Evolutionary conservation across 2,888 invertebrate genomes (phyloP).

Genomic region (Tenthredo livida): DNA sequence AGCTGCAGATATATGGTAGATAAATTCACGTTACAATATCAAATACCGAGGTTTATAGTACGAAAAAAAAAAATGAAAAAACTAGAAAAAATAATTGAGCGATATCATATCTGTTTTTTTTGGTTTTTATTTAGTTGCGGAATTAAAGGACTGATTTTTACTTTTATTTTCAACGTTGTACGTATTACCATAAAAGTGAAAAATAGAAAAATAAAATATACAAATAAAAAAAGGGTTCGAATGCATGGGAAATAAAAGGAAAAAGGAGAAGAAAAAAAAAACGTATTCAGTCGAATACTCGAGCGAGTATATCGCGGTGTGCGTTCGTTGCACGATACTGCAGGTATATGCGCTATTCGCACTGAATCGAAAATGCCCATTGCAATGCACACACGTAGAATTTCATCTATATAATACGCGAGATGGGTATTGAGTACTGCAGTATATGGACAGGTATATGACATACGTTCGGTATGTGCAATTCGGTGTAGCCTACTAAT

Average conservation of each 20-base stretch:
- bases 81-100: too few relatives aligned
- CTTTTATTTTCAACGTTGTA: not conserved
- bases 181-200: not conserved
- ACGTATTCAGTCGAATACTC: not conserved
- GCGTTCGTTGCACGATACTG: not conserved
- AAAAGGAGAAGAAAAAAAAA: not conserved
- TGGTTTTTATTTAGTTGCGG: too few relatives aligned
- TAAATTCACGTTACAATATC: not conserved
- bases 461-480: not conserved
- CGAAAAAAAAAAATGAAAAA: too few relatives aligned
- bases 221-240: not conserved
- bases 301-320: not conserved
- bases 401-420: not conserved
- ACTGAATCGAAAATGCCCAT: conserved; percentile 1
- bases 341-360: not conserved
- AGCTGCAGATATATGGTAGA: not conserved
- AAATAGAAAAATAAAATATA: not conserved
- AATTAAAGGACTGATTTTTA: not conserved
- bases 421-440: not conserved
- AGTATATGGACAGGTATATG: conserved; percentile 19
- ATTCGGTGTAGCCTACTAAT: not conserved
- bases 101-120: too few relatives aligned
- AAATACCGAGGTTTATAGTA: not conserved
- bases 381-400: not conserved
- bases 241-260: not conserved